Percentiles rank a stretch among this genome's conserved stretches.
phyloP scores from a whole-genome alignment of 2,113 vertebrate species.

The Urocitellus parryii region DNA sequence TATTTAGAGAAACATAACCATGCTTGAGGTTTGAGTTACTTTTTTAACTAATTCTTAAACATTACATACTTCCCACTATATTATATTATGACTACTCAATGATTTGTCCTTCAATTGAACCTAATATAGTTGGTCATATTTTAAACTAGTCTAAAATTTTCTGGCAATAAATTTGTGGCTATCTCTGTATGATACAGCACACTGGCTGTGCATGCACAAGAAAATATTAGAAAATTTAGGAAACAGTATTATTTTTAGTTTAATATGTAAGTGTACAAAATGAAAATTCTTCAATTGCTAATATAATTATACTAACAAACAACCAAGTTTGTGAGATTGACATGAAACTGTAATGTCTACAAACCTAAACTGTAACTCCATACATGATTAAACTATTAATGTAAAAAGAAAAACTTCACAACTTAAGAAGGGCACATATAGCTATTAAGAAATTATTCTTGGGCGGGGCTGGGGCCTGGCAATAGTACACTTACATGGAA shows the following conservation, averaged over 20 bases:
- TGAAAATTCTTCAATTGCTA: conserved; percentile 34
- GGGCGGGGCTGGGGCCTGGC: too few species aligned
- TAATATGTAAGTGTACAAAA: not conserved
- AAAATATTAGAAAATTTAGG: conserved; percentile 12
- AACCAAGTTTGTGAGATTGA: conserved; percentile 27
- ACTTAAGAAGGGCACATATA: not conserved
- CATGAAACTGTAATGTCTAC: not conserved
- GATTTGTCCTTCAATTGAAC: not conserved
- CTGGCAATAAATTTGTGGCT: not conserved
- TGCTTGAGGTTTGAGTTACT: not conserved
- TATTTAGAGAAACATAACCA: conserved; percentile 28
- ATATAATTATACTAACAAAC: conserved; percentile 37
- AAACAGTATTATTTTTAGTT: conserved; percentile 32
- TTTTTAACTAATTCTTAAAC: not conserved
- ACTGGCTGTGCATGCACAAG: not conserved
- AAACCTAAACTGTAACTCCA: conserved; percentile 43
- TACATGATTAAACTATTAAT: conserved; percentile 14
- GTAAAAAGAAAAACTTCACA: not conserved
- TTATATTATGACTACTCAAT: not conserved
- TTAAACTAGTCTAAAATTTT: not conserved
- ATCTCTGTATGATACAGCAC: not conserved
- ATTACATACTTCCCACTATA: not conserved
- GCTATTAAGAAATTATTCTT: conserved; percentile 17
- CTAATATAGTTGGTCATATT: not conserved
- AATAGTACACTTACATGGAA: too few species aligned